Conservation (phyloP, 92 coral and sea anemone species). For the Pocillopora grandis region DNA sequence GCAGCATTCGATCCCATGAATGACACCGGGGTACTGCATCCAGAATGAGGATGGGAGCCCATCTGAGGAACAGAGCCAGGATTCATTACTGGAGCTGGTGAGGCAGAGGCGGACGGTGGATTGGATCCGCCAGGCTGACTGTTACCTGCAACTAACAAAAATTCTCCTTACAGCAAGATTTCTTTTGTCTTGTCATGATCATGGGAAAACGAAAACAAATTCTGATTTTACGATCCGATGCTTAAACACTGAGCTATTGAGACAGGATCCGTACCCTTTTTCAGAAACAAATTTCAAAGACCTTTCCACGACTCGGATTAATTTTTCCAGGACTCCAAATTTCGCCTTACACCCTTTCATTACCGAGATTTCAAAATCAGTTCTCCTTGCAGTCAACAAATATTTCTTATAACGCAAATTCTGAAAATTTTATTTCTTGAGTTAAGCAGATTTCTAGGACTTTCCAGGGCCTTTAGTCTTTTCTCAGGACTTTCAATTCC, state of each 20-base stretch:
- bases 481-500: no score
- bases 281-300: no score
- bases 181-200: neutral
- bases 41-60: slow-evolving; percentile 85
- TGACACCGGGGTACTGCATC: slow-evolving; percentile 90
- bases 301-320: no score
- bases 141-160: slow-evolving; percentile 11
- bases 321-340: no score
- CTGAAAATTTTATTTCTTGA: no score
- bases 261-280: no score
- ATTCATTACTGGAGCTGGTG: slow-evolving; percentile 75
- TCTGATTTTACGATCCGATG: neutral
- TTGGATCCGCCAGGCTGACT: slow-evolving; percentile 62
- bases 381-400: no score
- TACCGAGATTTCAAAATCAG: no score
- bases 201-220: neutral
- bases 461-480: no score
- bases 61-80: slow-evolving; percentile 75
- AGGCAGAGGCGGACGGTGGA: slow-evolving; percentile 78
- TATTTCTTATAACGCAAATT: no score
- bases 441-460: no score
- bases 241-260: neutral
- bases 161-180: neutral
- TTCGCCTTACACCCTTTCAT: no score
- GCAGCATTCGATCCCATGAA: slow-evolving; percentile 77